phyloP scores from a whole-genome alignment of 2,888 invertebrate genomes.

The Drosophila prolongata region DNA sequence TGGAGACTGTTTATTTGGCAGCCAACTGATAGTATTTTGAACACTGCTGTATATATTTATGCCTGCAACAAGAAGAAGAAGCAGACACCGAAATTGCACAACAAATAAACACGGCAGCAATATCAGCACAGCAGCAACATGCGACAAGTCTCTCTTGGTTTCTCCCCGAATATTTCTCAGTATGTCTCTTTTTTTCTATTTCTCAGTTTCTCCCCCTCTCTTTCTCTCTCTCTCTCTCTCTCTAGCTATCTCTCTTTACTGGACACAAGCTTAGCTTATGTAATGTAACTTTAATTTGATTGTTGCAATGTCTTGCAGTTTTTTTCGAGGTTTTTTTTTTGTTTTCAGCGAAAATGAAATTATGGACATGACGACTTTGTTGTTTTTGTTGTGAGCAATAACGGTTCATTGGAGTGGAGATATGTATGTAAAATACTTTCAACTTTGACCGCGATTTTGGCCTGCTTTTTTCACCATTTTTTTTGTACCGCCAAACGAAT shows the following conservation, averaged over 20 bases:
- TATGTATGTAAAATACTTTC: conserved; percentile 64
- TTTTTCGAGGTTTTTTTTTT: conserved; percentile 30
- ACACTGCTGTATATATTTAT: not conserved
- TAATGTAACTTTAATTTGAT: conserved; percentile 78
- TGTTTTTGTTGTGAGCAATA: conserved; percentile 8
- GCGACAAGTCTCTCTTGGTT: conserved; percentile 13
- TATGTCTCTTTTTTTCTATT: not conserved
- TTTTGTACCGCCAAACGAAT: conserved; percentile 45
- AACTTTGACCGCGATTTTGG: conserved; percentile 70
- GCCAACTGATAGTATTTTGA: conserved; percentile 2
- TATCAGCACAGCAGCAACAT: conserved; percentile 9
- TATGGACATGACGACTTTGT: conserved; percentile 45
- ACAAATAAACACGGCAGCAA: conserved; percentile 67
- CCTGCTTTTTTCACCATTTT: conserved; percentile 16
- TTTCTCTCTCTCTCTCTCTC: not conserved
- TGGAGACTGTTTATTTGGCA: too few relatives aligned
- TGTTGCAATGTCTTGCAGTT: conserved; percentile 80
- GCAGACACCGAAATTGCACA: conserved; percentile 65
- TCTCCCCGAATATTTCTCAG: conserved; percentile 6
- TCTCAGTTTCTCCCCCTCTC: not conserved
- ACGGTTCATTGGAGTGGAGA: conserved; percentile 17
- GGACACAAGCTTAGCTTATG: conserved; percentile 59
- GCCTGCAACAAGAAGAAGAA: conserved; percentile 9
- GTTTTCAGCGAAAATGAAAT: conserved; percentile 50
- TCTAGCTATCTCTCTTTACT: not conserved